A percentile compares a stretch with the other conserved stretches of the same genome.
Evolutionary conservation across 2,797 vertebrate genomes (phyloP).

Genomic region (Streptopelia turtur): DNA sequence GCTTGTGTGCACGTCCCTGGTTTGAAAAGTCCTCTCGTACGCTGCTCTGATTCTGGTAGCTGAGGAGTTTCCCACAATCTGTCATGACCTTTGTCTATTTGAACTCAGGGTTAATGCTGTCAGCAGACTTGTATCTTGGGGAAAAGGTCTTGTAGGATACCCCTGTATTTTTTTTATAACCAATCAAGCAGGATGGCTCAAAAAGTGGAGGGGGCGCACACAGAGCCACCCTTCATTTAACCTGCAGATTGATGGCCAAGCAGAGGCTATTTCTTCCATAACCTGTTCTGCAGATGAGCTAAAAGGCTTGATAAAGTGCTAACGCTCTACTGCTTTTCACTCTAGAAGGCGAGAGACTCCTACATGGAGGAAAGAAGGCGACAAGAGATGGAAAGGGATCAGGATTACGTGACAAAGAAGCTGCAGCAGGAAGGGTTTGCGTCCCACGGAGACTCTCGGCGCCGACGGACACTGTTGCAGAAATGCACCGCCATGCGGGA

Average conservation of each 20-base stretch:
- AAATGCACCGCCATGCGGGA: conserved; percentile 83
- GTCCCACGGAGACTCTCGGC: conserved; percentile 78
- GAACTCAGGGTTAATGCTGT: neutral
- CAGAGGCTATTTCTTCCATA: neutral
- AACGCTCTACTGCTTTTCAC: neutral
- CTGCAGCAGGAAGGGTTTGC: conserved; percentile 83
- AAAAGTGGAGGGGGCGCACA: neutral
- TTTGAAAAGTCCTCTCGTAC: neutral
- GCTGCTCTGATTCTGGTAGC: neutral
- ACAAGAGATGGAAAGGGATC: conserved; percentile 90
- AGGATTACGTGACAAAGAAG: conserved; percentile 82
- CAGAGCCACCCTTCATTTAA: neutral
- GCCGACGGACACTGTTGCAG: conserved; percentile 81
- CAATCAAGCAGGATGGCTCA: neutral
- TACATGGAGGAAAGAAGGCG: conserved; percentile 85
- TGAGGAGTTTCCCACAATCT: neutral
- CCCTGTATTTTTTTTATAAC: neutral
- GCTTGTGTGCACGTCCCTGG: neutral
- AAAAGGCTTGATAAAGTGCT: neutral
- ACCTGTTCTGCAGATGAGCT: neutral
- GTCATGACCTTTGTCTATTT: neutral
- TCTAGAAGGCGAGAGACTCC: conserved; percentile 90
- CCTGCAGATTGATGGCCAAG: neutral
- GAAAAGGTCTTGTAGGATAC: neutral
- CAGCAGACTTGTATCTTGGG: neutral